Percentiles rank a stretch among this genome's conserved stretches.
Evolutionary conservation across 1,140 invertebrate species (phyloP).

Genomic region (Drosophila ohnishii): DNA sequence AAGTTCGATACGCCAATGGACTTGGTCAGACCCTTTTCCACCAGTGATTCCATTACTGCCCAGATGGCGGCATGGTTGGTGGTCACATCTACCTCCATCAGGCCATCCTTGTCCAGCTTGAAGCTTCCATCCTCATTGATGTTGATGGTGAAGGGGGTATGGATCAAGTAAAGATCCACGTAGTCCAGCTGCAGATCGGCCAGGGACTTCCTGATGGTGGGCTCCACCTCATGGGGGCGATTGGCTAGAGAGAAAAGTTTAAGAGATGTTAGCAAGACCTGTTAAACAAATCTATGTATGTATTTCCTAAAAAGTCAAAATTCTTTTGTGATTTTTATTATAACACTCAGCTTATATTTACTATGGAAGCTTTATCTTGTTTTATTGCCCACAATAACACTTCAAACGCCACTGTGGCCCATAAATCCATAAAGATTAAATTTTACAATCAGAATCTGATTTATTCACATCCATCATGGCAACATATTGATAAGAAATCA

Average conservation of each 20-base stretch:
- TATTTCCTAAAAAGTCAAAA: background rate
- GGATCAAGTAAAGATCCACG: conserved; percentile 93
- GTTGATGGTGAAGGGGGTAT: conserved; percentile 88
- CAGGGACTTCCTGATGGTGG: conserved; percentile 89
- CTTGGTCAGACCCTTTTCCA: conserved; percentile 86
- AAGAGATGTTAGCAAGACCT: background rate
- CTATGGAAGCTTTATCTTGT: no score
- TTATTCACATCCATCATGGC: background rate
- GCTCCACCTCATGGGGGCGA: conserved; percentile 88
- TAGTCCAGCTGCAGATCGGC: conserved; percentile 90
- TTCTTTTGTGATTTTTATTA: background rate
- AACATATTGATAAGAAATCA: conserved; percentile 1
- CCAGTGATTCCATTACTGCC: conserved; percentile 91
- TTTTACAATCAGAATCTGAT: background rate
- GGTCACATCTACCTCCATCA: conserved; percentile 86
- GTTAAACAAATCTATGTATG: background rate
- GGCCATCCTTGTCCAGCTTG: conserved; percentile 85
- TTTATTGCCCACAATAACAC: conserved; percentile 9
- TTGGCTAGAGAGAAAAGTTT: conserved; percentile 83
- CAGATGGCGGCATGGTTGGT: conserved; percentile 89
- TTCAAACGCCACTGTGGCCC: background rate
- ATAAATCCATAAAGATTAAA: background rate
- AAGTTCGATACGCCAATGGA: conserved; percentile 93
- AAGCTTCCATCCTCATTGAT: conserved; percentile 83
- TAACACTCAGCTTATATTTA: background rate